Evolutionary conservation across 2,797 vertebrate genomes (phyloP), one percentile per base, ranked within the genome.

Genomic region (Macropus fuliginosus): DNA sequence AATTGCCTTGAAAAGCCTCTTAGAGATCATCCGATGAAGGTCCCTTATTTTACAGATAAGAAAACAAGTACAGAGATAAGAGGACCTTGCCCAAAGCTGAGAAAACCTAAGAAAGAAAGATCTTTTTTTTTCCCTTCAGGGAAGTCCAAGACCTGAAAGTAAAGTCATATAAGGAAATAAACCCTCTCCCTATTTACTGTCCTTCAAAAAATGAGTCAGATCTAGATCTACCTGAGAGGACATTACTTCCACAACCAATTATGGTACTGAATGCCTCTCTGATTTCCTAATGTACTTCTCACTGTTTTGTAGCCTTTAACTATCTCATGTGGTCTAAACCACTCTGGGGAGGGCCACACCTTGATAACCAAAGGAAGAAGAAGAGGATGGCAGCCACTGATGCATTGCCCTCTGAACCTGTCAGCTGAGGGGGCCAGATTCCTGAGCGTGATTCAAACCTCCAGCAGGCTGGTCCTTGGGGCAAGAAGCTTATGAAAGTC

Each of bases 121-220:
- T 46, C 6, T 81, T 24, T 62, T 62, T 62, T 59, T 59, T 56
- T 18, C 91, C n/a, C 62, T 92, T 91, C 74, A 90, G 56, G 57
- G 55, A 10, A n/a, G 92, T 91, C 40, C 29, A 90, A 96, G 94
- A 97, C 95, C 95, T 93, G 94, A 97, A 96, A 93, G 21, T 46
- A 55, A 74, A 91, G 89, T 94, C 96, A 97, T 95, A 95, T 55
- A 92, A 91, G 57, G 50, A 55, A 46, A 29, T 10, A 55, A 90
- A 93, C 55, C 90, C 59, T n/a, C 54, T 56, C 92, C 0, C 54
- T 55, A 90, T 55, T 46, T 92, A 94, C 87, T 62, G 50, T 91
- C 92, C 91, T 94, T 91, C 59, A 1, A 34, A 87, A 40, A 29
- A 28, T 96, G 96, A 97, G 91, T 97, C 97, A 96, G 5, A 55